Evolutionary conservation across 2,888 invertebrate genomes (phyloP).

Genomic region (Zele albiditarsus): DNA sequence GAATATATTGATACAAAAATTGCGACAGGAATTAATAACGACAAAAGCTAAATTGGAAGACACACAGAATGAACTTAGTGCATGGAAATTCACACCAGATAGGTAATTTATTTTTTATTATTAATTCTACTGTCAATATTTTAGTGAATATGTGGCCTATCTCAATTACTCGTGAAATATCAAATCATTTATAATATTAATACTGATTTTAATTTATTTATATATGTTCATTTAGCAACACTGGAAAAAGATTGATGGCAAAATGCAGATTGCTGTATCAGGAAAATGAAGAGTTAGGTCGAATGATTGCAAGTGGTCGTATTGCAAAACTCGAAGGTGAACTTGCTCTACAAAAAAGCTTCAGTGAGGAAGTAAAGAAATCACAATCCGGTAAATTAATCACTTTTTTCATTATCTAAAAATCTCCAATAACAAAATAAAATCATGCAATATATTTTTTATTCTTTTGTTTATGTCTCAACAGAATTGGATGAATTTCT

Average conservation of each 20-base stretch:
- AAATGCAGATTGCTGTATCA: slow-evolving; percentile 95
- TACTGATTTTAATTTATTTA: background rate
- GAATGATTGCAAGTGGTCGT: slow-evolving; percentile 94
- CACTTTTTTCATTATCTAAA: background rate
- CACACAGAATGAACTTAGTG: slow-evolving; percentile 96
- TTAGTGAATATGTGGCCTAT: background rate
- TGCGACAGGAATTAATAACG: slow-evolving; percentile 91
- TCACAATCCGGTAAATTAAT: slow-evolving; percentile 89
- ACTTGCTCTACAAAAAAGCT: slow-evolving; percentile 93
- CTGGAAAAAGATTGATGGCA: slow-evolving; percentile 98
- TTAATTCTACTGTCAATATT: no score
- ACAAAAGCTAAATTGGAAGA: slow-evolving; percentile 94
- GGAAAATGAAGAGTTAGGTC: slow-evolving; percentile 97
- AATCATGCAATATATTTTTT: background rate
- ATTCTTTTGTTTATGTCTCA: slow-evolving; percentile 46
- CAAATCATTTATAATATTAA: no score
- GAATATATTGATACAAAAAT: slow-evolving; percentile 91
- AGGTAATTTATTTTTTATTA: slow-evolving; percentile 74
- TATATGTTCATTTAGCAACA: slow-evolving; percentile 78
- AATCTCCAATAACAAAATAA: background rate
- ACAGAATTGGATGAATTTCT: slow-evolving; percentile 95
- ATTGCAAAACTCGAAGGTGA: slow-evolving; percentile 97
- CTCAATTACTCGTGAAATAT: no score
- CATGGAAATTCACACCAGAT: slow-evolving; percentile 99
- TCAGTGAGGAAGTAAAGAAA: slow-evolving; percentile 96